Evolutionary conservation across 2,888 invertebrate species (phyloP), one percentile per base, ranked within the genome.

Genomic region (Thera britannica): DNA sequence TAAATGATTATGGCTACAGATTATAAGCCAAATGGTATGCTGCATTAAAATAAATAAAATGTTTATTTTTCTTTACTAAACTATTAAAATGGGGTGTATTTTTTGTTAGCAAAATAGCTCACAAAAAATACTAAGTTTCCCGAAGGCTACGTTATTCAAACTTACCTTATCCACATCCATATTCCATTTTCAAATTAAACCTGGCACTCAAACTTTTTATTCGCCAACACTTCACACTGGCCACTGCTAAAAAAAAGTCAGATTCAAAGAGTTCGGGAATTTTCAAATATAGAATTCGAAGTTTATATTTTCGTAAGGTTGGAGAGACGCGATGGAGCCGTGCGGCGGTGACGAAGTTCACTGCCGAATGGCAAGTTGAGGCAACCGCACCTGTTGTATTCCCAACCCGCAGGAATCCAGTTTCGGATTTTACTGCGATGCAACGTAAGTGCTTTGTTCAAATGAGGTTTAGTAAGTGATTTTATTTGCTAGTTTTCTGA

Each of bases 301-400:
- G 78, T 74, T 72, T 70, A 66, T 72, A 71, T 77, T 77, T 77
- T 77, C 80, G 77, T 68, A 68, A 38, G 59, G 72, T 57, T 64
- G 62, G 63, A 36, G 6, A 55, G 62, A 61, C 74, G 70, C 68
- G 73, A 65, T 78, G 11, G 58, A 71, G 51, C 68, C 90, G 88
- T 84, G 85, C 85, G 85, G 74, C 83, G 76, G 72, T 75, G 71
- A 70, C 84, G 85, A 80, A 81, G 83, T 70, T 75, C 78, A 77
- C 75, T 82, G 85, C 85, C 84, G 86, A 88, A 87, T 89, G 23
- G 23, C 23, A 23, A 23, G 23, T 23, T 23, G 88, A 63, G 63
- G 55, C 65, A 48, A 8, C 59, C 62, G 65, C 90, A 90, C 90
- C 91, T 90, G 90, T 90, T 90, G 90, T 87, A 69, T 85, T 78